Evolutionary conservation across 2,113 vertebrate species (phyloP), one percentile per base, ranked within the genome.

Genomic region (Sterna hirundo): DNA sequence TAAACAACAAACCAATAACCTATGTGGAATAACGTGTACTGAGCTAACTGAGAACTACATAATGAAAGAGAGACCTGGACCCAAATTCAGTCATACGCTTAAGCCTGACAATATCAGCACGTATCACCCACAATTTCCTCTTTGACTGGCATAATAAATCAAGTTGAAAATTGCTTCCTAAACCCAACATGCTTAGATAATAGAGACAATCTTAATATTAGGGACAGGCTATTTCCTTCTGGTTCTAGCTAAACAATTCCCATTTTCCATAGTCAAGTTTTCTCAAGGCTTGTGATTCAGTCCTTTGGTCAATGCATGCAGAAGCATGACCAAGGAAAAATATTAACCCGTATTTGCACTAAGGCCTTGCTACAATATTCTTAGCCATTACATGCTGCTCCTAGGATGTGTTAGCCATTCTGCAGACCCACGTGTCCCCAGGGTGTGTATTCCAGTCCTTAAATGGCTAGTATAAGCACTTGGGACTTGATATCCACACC

Each of bases 101-200:
- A 29, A 93, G 25, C 40, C 36, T 88, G 47, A 88, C 38, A 81
- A 13, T n/a, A 81, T 40, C 68, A 75, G 36, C 58, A 68, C 36
- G 69, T 49, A 80, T 21, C 62, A 65, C 10, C 32, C n/a, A 76
- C 54, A n/a, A 23, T 78, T 84, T 86, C 55, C 26, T 86, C 68
- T 94, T 55, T 72, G 77, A 84, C 38, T 75, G 61, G 15, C 57
- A 44, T 22, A 58, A 44, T 88, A 75, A 89, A 88, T 57, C 55
- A 79, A 91, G 47, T 15, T 58, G 62, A 88, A 96, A 90, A 96
- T 66, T 88, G 13, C 66, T 94, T 93, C 82, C 82, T 77, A 83
- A 92, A 77, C 14, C 15, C 7, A 91, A 74, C 75, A 40, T 0
- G 3, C 16, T 72, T 90, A 91, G 68, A 86, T 86, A 90, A 83